Evolutionary conservation across 92 coral and sea anemone genomes (phyloP).

Genomic region (Micromussa lordhowensis): DNA sequence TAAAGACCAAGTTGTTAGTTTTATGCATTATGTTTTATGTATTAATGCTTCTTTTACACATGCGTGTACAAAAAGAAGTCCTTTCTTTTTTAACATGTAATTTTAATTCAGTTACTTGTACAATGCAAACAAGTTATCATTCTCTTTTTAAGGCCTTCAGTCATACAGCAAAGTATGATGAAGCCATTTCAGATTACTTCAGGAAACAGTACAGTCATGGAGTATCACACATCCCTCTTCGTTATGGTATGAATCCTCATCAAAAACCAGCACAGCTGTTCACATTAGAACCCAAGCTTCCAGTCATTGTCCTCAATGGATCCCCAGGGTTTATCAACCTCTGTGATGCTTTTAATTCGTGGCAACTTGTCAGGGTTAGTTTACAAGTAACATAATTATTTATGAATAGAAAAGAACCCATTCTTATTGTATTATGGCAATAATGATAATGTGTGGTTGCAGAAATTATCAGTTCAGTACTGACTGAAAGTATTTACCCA

Average conservation of each 20-base stretch:
- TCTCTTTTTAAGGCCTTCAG: conserved; percentile 75
- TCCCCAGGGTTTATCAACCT: conserved; percentile 97
- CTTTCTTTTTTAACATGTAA: too few relatives aligned
- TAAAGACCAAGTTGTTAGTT: too few relatives aligned
- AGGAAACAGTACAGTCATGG: conserved; percentile 88
- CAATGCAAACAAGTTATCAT: neutral
- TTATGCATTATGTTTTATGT: too few relatives aligned
- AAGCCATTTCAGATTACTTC: conserved; percentile 96
- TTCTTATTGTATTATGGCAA: too few relatives aligned
- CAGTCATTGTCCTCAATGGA: conserved; percentile 92
- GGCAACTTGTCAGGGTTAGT: conserved; percentile 96
- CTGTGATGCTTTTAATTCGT: conserved; percentile 97
- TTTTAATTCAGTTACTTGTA: neutral
- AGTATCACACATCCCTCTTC: conserved; percentile 85
- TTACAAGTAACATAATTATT: neutral
- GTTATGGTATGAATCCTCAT: conserved; percentile 99
- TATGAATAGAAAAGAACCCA: too few relatives aligned
- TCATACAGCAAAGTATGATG: conserved; percentile 95
- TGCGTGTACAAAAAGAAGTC: too few relatives aligned
- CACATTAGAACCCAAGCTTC: conserved; percentile 86
- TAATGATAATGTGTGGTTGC: too few relatives aligned
- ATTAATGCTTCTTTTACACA: too few relatives aligned
- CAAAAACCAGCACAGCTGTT: conserved; percentile 95
- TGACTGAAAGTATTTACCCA: too few relatives aligned
- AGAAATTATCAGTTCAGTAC: too few relatives aligned